phyloP scores from a whole-genome alignment of 1,140 invertebrate species.

The Drosophila quadrilineata region DNA sequence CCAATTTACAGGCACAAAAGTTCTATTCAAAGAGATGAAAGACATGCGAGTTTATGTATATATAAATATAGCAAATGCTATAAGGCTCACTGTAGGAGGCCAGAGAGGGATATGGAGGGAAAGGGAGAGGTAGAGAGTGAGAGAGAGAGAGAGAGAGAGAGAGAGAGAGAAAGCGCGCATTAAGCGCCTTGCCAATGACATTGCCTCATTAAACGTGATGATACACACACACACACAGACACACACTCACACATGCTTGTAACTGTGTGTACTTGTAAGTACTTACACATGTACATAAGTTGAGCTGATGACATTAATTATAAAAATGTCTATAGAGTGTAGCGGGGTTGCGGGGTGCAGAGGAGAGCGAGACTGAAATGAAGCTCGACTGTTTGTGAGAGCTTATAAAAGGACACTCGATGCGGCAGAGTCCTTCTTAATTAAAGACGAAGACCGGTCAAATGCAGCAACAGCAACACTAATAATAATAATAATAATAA shows the following conservation, averaged over 20 bases:
- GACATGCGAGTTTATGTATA: not conserved
- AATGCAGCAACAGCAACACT: no score
- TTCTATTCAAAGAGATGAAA: slow-evolving; percentile 28
- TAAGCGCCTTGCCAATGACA: slow-evolving; percentile 22
- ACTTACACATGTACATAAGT: slow-evolving; percentile 27
- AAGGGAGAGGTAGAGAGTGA: no score
- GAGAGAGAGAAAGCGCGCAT: no score
- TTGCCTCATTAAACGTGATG: slow-evolving; percentile 29
- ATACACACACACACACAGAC: slow-evolving; percentile 15
- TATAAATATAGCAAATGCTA: no score
- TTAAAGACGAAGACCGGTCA: slow-evolving; percentile 11
- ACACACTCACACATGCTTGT: not conserved
- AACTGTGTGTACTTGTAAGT: slow-evolving; percentile 7
- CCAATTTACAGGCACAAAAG: slow-evolving; percentile 29
- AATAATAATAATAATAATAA: no score
- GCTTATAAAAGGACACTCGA: slow-evolving; percentile 28
- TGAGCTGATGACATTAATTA: slow-evolving; percentile 30
- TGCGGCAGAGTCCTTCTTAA: slow-evolving; percentile 5
- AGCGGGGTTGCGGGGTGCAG: no score
- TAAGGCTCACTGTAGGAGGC: no score
- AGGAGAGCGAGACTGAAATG: slow-evolving; percentile 8
- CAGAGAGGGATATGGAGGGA: no score
- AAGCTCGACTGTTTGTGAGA: not conserved
- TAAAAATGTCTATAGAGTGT: no score
- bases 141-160: no score